These are phyloP conservation scores for Hepsetus odoe DNA, from an alignment of 2,113 vertebrate species.

Conservation along the genomic window DNA sequence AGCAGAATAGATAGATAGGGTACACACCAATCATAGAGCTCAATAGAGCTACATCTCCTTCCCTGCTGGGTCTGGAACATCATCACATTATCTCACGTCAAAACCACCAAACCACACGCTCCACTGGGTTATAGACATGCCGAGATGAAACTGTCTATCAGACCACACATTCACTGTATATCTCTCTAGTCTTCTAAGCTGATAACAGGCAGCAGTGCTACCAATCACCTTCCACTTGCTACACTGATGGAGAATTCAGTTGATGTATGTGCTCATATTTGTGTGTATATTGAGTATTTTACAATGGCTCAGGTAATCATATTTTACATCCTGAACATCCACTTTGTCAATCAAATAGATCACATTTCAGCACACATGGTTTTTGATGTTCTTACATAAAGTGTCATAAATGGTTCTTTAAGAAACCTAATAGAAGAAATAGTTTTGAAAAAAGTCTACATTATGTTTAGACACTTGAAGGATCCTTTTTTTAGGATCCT, in stretches of 20 bases:
- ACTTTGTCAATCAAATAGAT: not conserved
- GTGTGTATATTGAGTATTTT: not conserved
- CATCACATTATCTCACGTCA: constrained; percentile 7
- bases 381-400: too few species aligned
- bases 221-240: not conserved
- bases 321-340: not conserved
- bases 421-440: too few species aligned
- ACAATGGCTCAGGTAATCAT: not conserved
- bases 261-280: not conserved
- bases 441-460: too few species aligned
- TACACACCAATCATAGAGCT: not conserved
- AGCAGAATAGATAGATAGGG: not conserved
- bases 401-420: too few species aligned
- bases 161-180: not conserved
- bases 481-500: too few species aligned
- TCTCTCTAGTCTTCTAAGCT: not conserved
- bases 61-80: not conserved
- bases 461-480: too few species aligned
- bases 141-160: constrained; percentile 9
- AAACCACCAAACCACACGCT: constrained; percentile 13
- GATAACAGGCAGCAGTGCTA: not conserved
- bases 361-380: not conserved
- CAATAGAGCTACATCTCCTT: not conserved
- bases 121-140: constrained; percentile 5
- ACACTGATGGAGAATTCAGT: not conserved